Conservation (phyloP, 2,888 invertebrate genomes). For the Gasteruption jaculator region DNA sequence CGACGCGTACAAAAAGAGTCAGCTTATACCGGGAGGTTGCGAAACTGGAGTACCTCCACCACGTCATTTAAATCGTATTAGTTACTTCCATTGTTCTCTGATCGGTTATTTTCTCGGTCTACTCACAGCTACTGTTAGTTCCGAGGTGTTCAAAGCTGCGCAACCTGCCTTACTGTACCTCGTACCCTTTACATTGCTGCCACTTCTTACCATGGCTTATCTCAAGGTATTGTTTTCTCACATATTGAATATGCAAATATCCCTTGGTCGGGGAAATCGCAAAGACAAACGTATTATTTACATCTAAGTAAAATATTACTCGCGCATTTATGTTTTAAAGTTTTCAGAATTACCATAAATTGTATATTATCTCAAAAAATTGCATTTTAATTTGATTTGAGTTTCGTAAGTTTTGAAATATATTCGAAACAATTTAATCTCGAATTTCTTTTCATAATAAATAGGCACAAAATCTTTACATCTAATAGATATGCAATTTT, state of each 20-base stretch:
- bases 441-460: too few species aligned
- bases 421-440: too few species aligned
- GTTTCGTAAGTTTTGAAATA: too few species aligned
- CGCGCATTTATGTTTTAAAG: neutral
- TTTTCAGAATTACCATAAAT: too few species aligned
- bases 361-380: too few species aligned
- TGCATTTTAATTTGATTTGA: too few species aligned
- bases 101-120: slow-evolving; percentile 96
- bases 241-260: neutral
- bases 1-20: slow-evolving; percentile 94
- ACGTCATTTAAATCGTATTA: slow-evolving; percentile 58
- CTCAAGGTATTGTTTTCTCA: slow-evolving; percentile 88
- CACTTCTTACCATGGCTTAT: slow-evolving; percentile 96
- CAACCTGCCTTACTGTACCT: slow-evolving; percentile 96
- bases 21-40: slow-evolving; percentile 59
- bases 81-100: slow-evolving; percentile 97
- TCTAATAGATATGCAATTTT: too few species aligned
- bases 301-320: too few species aligned
- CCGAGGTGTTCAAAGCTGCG: slow-evolving; percentile 96
- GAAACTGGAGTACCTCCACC: slow-evolving; percentile 62
- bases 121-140: slow-evolving; percentile 94
- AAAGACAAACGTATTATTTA: too few species aligned
- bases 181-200: slow-evolving; percentile 95
- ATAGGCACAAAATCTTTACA: too few species aligned
- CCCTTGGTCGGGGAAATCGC: too few species aligned